Evolutionary conservation across 2,888 invertebrate genomes (phyloP).

Genomic region (Crioceris asparagi): DNA sequence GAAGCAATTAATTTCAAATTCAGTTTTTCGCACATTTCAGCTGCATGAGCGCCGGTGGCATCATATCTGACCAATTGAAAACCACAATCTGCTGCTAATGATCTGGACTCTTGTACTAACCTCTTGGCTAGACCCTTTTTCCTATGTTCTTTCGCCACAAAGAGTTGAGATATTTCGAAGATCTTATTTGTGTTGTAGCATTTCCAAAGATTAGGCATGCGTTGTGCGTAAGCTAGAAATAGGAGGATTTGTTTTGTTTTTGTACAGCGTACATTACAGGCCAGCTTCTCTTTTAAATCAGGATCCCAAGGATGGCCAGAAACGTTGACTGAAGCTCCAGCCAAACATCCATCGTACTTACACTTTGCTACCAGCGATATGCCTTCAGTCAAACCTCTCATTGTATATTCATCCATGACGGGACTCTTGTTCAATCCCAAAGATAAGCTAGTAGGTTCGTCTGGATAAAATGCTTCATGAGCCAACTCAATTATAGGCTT

Average conservation of each 20-base stretch:
- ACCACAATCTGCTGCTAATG: conserved; percentile 39
- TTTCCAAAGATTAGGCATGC: conserved; percentile 39
- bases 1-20: conserved; percentile 42
- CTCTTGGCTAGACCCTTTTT: conserved; percentile 40
- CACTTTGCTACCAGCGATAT: conserved; percentile 25
- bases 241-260: conserved; percentile 41
- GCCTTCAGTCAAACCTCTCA: conserved; percentile 30
- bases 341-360: conserved; percentile 32
- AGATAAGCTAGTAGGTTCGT: conserved; percentile 47
- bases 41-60: conserved; percentile 40
- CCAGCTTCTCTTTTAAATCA: conserved; percentile 43
- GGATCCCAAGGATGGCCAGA: conserved; percentile 43
- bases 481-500: conserved; percentile 40
- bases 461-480: conserved; percentile 42
- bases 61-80: conserved; percentile 40
- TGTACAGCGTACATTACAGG: conserved; percentile 35
- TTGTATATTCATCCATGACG: conserved; percentile 21
- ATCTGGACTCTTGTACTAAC: conserved; percentile 35
- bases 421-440: conserved; percentile 38
- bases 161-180: conserved; percentile 42
- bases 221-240: conserved; percentile 43
- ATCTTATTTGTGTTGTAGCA: conserved; percentile 39
- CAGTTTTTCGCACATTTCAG: conserved; percentile 40
- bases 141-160: conserved; percentile 39
- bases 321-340: conserved; percentile 42